Base-by-base conservation (phyloP, 2,113 vertebrate genomes). In the Platichthys flesus region DNA sequence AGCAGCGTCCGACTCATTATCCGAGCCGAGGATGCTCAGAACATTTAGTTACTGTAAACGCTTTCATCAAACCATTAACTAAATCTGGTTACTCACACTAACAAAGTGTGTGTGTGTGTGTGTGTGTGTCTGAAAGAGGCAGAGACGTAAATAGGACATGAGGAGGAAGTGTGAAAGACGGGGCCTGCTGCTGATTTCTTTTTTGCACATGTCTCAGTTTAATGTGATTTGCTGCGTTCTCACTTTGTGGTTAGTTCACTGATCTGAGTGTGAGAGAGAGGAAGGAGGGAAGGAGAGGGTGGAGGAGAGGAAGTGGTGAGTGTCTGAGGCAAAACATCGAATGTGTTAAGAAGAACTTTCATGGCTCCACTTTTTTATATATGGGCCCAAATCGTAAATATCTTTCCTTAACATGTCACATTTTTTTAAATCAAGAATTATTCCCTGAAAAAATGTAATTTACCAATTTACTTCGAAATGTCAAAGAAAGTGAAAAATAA, bases 141-240 rank as follows among this genome's bases (percentile, higher is more conserved):
- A 35, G 73, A 74, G 54, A 56, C 72, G 78, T 13, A 79, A 83
- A 88, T 77, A 82, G 67, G 64, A 56, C 49, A 54, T 5, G 51
- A 58, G 61, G 73, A 87, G 77, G 87, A 88, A 79, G 82, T 88
- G 87, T 64, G 70, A 81, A 74, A 59, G 55, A 63, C 40, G 40
- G 63, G 63, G 71, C 66, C 82, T 35, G 35, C 76, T 49, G 45
- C 0, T 3, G 45, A 49, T 73, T 57, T 21, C 2, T 37, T 35
- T 66, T 65, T 64, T 70, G 69, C 85, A 56, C 79, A 79, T 64
- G 35, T 51, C 49, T 65, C 59, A 24, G 67, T 75, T 62, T 61
- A 78, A 84, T 80, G 75, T 70, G 80, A 82, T 82, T 84, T 65
- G 82, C 74, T 70, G 71, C 59, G 76, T 73, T 90, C 79, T 84